phyloP scores from a whole-genome alignment of 2,888 invertebrate species.

The Ormyrus pomaceus region DNA sequence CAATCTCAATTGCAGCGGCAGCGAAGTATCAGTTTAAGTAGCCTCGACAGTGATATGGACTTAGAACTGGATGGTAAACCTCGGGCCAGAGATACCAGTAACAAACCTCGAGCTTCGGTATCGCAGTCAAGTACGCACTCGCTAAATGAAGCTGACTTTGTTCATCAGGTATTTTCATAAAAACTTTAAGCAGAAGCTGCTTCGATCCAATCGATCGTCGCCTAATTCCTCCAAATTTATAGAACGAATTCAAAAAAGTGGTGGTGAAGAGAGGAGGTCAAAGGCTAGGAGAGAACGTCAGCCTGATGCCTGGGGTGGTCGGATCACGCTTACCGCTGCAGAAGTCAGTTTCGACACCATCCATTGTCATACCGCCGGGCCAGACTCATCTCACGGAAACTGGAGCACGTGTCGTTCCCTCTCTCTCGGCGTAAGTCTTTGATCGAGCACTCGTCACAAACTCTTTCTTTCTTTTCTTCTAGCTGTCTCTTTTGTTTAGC shows the following conservation, averaged over 20 bases:
- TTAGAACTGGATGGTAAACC: constrained; percentile 76
- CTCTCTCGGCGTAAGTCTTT: constrained; percentile 79
- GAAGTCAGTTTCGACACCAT: constrained; percentile 93
- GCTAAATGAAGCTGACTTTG: constrained; percentile 89
- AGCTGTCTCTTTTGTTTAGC: background rate
- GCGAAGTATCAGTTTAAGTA: constrained; percentile 83
- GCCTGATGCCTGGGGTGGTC: constrained; percentile 77
- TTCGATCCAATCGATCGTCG: background rate
- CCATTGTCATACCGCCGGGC: constrained; percentile 85
- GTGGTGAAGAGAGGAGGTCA: constrained; percentile 78
- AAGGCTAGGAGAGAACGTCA: constrained; percentile 73
- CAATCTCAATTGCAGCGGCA: constrained; percentile 62
- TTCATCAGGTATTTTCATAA: constrained; percentile 80
- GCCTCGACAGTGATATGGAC: constrained; percentile 92
- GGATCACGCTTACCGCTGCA: constrained; percentile 86
- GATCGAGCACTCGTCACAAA: background rate
- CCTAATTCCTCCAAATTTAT: background rate
- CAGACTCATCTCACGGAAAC: constrained; percentile 78
- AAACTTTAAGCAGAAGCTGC: background rate
- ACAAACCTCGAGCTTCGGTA: constrained; percentile 69
- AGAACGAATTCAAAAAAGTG: constrained; percentile 80
- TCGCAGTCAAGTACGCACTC: constrained; percentile 84
- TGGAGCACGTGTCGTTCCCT: constrained; percentile 76
- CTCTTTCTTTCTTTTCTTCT: background rate
- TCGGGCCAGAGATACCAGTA: constrained; percentile 76